phyloP scores from a whole-genome alignment of 1,140 invertebrate genomes.

The Neomicropteryx cornuta region DNA sequence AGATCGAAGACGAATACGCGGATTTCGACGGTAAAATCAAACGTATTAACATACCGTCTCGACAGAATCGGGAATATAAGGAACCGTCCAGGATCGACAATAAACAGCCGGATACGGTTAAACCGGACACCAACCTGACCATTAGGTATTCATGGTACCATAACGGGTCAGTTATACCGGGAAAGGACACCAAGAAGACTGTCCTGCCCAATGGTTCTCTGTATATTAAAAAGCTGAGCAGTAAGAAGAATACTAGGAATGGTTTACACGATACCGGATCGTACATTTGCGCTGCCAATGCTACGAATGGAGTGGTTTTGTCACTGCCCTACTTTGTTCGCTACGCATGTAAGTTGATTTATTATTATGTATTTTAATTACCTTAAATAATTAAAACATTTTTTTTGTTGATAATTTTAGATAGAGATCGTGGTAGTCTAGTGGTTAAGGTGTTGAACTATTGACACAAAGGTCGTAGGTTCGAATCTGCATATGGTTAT shows the following conservation, averaged over 20 bases:
- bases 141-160: conserved; percentile 12
- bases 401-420: no score
- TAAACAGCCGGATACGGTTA: background rate
- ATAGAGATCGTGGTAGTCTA: no score
- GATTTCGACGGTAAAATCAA: background rate
- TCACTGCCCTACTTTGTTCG: conserved; percentile 5
- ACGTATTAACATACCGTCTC: no score
- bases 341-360: conserved; percentile 13
- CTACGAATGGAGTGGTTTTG: conserved; percentile 6
- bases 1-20: no score
- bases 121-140: background rate
- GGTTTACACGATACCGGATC: conserved; percentile 9
- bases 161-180: conserved; percentile 9
- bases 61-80: background rate
- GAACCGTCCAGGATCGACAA: background rate
- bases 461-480: no score
- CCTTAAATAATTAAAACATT: no score
- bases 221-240: conserved; percentile 10
- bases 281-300: conserved; percentile 10
- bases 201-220: conserved; percentile 10
- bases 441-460: no score
- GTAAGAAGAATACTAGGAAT: conserved; percentile 1
- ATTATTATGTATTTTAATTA: no score
- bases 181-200: conserved; percentile 7
- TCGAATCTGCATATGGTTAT: no score